Conservation (phyloP, 2,888 invertebrate genomes). For the Conops quadrifasciatus region DNA sequence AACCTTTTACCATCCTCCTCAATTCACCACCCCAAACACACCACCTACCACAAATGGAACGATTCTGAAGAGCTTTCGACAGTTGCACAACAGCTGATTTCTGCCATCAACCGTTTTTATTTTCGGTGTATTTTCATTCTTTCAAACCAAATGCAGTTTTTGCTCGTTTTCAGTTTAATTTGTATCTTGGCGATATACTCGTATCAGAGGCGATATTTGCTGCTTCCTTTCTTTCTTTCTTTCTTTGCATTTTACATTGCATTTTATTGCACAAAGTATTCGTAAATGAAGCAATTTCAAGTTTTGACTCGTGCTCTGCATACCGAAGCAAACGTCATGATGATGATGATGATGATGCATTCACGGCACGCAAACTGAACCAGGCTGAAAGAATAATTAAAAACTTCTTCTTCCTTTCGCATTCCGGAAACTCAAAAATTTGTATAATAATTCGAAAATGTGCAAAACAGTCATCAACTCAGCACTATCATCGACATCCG, state of each 20-base stretch:
- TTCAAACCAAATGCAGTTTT: background rate
- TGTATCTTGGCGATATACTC: constrained; percentile 26
- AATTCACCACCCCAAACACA: background rate
- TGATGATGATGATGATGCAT: background rate
- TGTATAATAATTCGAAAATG: constrained; percentile 12
- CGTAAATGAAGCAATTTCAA: constrained; percentile 43
- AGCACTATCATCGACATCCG: too few species aligned
- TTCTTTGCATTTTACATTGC: background rate
- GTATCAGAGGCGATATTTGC: background rate
- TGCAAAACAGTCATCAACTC: constrained; percentile 6
- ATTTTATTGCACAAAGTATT: constrained; percentile 28
- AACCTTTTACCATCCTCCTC: background rate
- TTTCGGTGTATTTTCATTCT: too few species aligned
- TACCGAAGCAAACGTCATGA: too few species aligned
- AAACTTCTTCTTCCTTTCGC: constrained; percentile 15
- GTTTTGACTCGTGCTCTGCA: constrained; percentile 46
- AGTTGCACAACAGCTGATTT: background rate
- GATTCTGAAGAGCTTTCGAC: constrained; percentile 14
- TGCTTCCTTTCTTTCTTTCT: background rate
- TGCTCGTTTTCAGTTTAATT: constrained; percentile 34
- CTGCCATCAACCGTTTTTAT: too few species aligned
- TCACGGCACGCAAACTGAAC: background rate
- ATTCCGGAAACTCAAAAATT: background rate
- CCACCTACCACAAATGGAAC: background rate
- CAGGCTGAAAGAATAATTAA: constrained; percentile 34